Conservation (phyloP, 2,888 invertebrate genomes). For the Spialia ferax region DNA sequence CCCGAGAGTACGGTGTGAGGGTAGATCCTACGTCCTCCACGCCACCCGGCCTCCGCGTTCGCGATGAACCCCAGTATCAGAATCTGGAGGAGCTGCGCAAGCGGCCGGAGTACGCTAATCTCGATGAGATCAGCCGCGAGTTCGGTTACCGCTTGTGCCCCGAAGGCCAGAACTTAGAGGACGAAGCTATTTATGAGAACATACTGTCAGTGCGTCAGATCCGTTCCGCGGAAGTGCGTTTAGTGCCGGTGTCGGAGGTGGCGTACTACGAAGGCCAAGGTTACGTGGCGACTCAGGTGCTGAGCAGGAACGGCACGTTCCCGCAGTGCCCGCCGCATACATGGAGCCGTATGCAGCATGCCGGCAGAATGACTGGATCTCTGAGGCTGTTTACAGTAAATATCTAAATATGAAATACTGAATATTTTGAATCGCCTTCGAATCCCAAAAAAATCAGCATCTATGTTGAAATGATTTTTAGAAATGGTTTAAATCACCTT, state of each 20-base stretch:
- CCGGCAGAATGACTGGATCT: conserved; percentile 73
- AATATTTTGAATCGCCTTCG: background rate
- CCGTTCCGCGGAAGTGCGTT: conserved; percentile 82
- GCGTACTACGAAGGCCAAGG: conserved; percentile 82
- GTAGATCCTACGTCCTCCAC: conserved; percentile 71
- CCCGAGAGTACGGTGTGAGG: conserved; percentile 76
- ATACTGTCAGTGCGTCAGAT: conserved; percentile 82
- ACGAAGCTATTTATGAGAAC: conserved; percentile 84
- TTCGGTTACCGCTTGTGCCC: conserved; percentile 83
- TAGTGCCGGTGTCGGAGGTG: conserved; percentile 83
- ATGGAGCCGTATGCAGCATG: conserved; percentile 79
- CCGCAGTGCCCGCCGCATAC: conserved; percentile 83
- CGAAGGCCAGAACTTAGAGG: conserved; percentile 83
- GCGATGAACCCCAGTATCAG: conserved; percentile 81
- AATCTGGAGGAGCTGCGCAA: conserved; percentile 80
- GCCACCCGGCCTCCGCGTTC: conserved; percentile 73
- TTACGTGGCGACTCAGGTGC: conserved; percentile 81
- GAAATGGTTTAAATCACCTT: too few species aligned
- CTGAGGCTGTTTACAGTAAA: conserved; percentile 77
- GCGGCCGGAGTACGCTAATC: conserved; percentile 81
- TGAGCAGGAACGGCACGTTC: conserved; percentile 82
- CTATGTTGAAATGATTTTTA: too few species aligned
- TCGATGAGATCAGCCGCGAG: conserved; percentile 83
- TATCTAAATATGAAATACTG: conserved; percentile 45
- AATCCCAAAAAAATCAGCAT: too few species aligned